Percentiles rank a stretch among this genome's conserved stretches.
These are phyloP conservation scores for Gymnopithys bicolor DNA, from an alignment of 2,797 vertebrate genomes.

Conservation along the genomic window DNA sequence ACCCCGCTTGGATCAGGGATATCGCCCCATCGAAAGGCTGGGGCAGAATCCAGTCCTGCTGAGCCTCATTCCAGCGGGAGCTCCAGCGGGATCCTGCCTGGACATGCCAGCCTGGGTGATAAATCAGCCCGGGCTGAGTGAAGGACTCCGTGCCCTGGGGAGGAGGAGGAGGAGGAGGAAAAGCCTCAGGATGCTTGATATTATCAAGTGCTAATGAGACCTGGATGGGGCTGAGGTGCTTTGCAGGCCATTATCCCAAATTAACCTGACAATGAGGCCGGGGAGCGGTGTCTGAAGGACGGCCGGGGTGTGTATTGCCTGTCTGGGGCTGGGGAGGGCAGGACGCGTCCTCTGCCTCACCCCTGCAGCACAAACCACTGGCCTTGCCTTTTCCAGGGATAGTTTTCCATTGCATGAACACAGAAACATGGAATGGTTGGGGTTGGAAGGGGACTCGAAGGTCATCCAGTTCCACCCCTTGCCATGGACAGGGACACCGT, in stretches of 20 bases:
- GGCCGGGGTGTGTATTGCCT: slow-evolving; percentile 52
- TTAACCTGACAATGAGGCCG: slow-evolving; percentile 58
- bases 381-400: rapidly evolving
- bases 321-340: slow-evolving; percentile 10
- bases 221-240: slow-evolving; percentile 62
- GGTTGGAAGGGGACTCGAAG: not conserved
- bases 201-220: slow-evolving; percentile 70
- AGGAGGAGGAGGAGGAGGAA: not conserved
- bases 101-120: not conserved
- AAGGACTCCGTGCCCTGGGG: not conserved
- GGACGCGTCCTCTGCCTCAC: not conserved
- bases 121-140: not conserved
- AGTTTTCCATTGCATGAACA: rapidly evolving
- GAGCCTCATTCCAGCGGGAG: not conserved
- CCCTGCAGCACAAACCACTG: not conserved
- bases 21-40: rapidly evolving
- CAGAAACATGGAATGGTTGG: too few relatives aligned
- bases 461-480: not conserved
- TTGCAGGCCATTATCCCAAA: slow-evolving; percentile 57
- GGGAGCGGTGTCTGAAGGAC: slow-evolving; percentile 29
- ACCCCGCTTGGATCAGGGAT: rapidly evolving
- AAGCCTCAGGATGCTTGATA: slow-evolving; percentile 57
- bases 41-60: not conserved
- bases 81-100: not conserved
- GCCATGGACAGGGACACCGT: not conserved